Evolutionary conservation across 1,140 invertebrate genomes (phyloP).

Genomic region (Hydropsyche tenuis): DNA sequence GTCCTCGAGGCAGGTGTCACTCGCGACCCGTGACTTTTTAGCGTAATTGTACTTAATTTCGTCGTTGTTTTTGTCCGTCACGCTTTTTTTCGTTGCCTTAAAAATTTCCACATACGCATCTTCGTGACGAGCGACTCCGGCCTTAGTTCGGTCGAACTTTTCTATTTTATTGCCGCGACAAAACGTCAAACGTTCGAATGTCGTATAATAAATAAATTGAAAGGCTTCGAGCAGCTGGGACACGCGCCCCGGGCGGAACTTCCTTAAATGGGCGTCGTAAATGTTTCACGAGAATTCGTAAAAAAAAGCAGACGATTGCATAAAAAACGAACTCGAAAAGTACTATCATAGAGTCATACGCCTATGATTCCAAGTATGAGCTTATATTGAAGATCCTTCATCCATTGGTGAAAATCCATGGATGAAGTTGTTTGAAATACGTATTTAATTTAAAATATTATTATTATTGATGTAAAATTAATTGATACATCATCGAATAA

Average conservation of each 20-base stretch:
- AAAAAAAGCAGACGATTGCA: too few relatives aligned
- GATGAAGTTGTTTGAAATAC: too few relatives aligned
- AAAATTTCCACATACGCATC: background rate
- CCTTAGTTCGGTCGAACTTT: background rate
- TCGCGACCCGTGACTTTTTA: slow-evolving; percentile 23
- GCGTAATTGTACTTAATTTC: slow-evolving; percentile 15
- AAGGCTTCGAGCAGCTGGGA: background rate
- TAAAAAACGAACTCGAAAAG: too few relatives aligned
- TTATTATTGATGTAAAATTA: too few relatives aligned
- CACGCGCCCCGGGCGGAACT: slow-evolving; percentile 5
- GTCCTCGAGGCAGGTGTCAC: slow-evolving; percentile 6
- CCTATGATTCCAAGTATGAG: too few relatives aligned
- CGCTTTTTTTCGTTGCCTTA: background rate
- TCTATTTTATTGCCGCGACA: background rate
- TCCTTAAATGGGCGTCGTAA: background rate
- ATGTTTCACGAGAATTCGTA: too few relatives aligned
- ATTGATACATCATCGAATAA: too few relatives aligned
- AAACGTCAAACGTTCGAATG: slow-evolving; percentile 1
- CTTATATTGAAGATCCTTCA: too few relatives aligned
- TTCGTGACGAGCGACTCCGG: background rate
- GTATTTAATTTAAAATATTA: too few relatives aligned
- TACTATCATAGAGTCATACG: too few relatives aligned
- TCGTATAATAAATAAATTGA: background rate
- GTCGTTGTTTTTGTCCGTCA: background rate
- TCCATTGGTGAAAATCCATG: too few relatives aligned